Base-by-base conservation (phyloP, 2,888 invertebrate species). In the Microctonus hyperodae region DNA sequence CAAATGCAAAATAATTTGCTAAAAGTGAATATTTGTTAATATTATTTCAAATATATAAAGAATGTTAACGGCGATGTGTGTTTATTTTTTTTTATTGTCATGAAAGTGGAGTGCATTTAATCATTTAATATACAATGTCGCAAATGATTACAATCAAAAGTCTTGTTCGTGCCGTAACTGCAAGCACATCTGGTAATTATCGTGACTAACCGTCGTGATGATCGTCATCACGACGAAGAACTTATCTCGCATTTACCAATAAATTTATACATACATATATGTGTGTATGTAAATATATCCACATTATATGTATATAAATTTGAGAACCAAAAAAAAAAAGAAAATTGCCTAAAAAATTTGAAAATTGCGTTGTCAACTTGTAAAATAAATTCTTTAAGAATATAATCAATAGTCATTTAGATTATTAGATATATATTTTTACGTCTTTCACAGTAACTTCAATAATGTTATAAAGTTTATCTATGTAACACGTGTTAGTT, bases 101-200 rank as follows among this genome's bases (percentile, higher is more conserved):
- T 44, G 16, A 44, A 16, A 13, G 48, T 44, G 23, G 22, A n/a
- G 28, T 9, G 6, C 11, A 31, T 23, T 11, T 20, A 53, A 16
- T 44, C 16, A 6, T 44, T 61, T 53, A 40, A 55, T 59, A 37
- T 37, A 35, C 31, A 35, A 33, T 53, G 35, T 35, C 20, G 23
- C 33, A 53, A 56, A 56, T 64, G 37, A 56, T 64, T 56, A 44
- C 56, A 59, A 44, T 59, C 44, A 58, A 60, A 60, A 40, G 61
- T 16, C 53, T 40, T 64, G 13, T 20, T 40, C 44, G 40, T 64
- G 40, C 53, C 37, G 28, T 58, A 44, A 67, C 50, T 6, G 16
- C 51, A 57, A 62, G 63, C 57, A 37, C 67, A 67, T 67, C 67
- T 67, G 67, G 67, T 67, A 67, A 67, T 67, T 67, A 67, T 63